These are phyloP conservation scores for Zhuqinia jingwanae DNA, from an alignment of 2,888 invertebrate genomes.

Conservation along the genomic window DNA sequence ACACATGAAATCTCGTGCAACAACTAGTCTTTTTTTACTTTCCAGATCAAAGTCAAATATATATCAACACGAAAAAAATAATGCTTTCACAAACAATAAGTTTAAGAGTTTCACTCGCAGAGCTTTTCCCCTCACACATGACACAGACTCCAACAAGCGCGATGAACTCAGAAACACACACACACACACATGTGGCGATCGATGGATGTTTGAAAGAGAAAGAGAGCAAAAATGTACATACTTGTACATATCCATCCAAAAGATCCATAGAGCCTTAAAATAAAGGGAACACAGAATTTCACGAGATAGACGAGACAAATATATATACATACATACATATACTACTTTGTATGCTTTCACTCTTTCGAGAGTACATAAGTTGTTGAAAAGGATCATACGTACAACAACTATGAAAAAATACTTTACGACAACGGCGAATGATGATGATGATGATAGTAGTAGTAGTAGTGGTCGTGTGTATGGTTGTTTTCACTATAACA, in stretches of 20 bases:
- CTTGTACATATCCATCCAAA: neutral
- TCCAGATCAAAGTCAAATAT: neutral
- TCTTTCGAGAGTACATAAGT: too few species aligned
- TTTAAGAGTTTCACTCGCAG: neutral
- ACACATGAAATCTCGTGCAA: neutral
- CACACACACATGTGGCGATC: conserved; percentile 17
- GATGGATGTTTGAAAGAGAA: conserved; percentile 52
- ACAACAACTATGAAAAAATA: neutral
- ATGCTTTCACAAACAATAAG: neutral
- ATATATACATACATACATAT: too few species aligned
- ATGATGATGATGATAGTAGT: neutral
- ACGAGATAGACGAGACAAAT: conserved; percentile 33
- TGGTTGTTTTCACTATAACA: neutral
- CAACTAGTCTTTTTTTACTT: neutral
- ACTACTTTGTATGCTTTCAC: too few species aligned
- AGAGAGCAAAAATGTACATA: conserved; percentile 21
- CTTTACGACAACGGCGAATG: conserved; percentile 6
- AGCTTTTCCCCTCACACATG: too few species aligned
- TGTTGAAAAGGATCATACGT: neutral
- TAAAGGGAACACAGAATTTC: conserved; percentile 42
- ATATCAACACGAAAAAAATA: neutral
- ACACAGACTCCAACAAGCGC: too few species aligned
- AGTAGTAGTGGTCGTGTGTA: neutral
- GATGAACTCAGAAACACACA: neutral
- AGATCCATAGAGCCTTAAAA: conserved; percentile 44